Percentiles rank a stretch among this genome's conserved stretches.
These are phyloP conservation scores for Grallaria varia DNA, from an alignment of 2,113 vertebrate genomes.

Conservation along the genomic window DNA sequence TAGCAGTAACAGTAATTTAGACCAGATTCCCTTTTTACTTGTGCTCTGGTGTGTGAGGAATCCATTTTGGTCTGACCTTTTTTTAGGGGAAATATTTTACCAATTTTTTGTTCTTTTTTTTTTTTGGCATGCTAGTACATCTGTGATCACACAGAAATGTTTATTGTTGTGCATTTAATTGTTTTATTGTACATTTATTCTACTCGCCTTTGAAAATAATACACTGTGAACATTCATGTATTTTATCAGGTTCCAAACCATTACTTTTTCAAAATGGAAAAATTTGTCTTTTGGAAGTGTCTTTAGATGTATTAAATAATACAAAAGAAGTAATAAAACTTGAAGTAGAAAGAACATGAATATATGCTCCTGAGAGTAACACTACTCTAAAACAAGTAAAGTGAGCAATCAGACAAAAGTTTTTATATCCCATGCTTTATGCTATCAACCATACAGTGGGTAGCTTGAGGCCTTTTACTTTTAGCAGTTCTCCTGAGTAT, in stretches of 20 bases:
- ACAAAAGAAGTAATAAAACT: constrained; percentile 87
- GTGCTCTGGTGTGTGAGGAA: not conserved
- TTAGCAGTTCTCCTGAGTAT: constrained; percentile 75
- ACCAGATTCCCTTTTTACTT: not conserved
- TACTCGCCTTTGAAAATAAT: constrained; percentile 55
- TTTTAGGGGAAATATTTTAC: constrained; percentile 42
- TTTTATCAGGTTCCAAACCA: constrained; percentile 76
- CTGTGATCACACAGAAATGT: constrained; percentile 14
- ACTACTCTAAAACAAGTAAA: constrained; percentile 73
- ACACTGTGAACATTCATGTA: constrained; percentile 57
- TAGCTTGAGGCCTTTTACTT: constrained; percentile 82
- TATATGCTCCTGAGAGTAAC: constrained; percentile 81
- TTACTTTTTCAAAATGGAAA: constrained; percentile 92
- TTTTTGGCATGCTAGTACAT: constrained; percentile 6
- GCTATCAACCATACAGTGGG: constrained; percentile 79
- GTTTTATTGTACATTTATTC: constrained; percentile 61
- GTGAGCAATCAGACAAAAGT: constrained; percentile 82
- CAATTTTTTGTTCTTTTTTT: constrained; percentile 22
- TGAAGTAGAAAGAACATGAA: constrained; percentile 83
- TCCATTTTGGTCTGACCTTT: constrained; percentile 36
- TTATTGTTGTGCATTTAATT: constrained; percentile 63
- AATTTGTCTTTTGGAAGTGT: constrained; percentile 87
- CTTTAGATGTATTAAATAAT: constrained; percentile 92
- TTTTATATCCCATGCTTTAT: constrained; percentile 79
- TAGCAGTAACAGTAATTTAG: constrained; percentile 17